Evolutionary conservation across 2,888 invertebrate genomes (phyloP).

Genomic region (Heteropelma amictum): DNA sequence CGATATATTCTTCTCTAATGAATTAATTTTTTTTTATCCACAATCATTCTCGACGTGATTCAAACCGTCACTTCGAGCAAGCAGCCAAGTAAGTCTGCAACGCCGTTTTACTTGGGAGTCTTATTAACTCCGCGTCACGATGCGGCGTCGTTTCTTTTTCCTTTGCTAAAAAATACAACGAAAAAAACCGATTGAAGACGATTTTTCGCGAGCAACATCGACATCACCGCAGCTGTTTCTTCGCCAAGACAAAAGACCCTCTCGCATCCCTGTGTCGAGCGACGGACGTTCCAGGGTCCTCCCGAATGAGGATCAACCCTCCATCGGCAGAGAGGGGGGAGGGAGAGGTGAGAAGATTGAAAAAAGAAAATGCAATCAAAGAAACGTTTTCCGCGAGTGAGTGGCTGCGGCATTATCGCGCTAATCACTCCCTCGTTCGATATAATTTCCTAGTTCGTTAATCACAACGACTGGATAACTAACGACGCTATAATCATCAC

Average conservation of each 20-base stretch:
- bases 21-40: background rate
- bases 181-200: no score
- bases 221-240: no score
- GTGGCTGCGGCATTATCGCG: slow-evolving; percentile 33
- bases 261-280: no score
- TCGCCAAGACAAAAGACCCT: no score
- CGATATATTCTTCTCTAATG: background rate
- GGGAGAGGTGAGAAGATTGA: slow-evolving; percentile 6
- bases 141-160: no score
- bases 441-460: slow-evolving; percentile 54
- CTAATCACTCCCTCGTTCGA: slow-evolving; percentile 47
- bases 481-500: slow-evolving; percentile 47
- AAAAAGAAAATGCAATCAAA: background rate
- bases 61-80: background rate
- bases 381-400: slow-evolving; percentile 21
- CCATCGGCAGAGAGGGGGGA: background rate
- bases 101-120: no score
- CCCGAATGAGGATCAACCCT: background rate
- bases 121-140: no score
- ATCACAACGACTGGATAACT: slow-evolving; percentile 40
- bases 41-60: background rate
- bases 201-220: no score
- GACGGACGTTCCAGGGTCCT: no score
- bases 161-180: no score
- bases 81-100: no score